Conservation (phyloP, 2,888 invertebrate genomes). For the Tetramorium bicarinatum region DNA sequence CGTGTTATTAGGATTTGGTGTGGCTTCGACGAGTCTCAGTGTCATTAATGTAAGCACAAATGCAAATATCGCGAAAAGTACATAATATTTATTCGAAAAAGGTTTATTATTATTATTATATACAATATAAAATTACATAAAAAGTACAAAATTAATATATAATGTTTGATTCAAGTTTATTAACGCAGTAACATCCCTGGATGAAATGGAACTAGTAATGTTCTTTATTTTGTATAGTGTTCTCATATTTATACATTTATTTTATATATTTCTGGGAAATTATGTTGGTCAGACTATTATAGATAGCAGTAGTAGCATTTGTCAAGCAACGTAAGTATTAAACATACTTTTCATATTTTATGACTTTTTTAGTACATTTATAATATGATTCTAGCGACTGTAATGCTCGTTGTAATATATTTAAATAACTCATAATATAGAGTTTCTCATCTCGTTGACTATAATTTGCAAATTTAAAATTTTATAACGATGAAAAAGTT, state of each 20-base stretch:
- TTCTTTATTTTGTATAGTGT: too few species aligned
- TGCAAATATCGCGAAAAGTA: neutral
- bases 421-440: neutral
- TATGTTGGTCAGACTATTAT: slow-evolving; percentile 19
- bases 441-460: neutral
- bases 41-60: slow-evolving; percentile 23
- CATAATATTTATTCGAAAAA: neutral
- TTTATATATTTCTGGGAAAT: slow-evolving; percentile 27
- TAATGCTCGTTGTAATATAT: neutral
- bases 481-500: neutral
- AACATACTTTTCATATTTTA: neutral
- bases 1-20: slow-evolving; percentile 18
- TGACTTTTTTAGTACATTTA: neutral
- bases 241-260: neutral
- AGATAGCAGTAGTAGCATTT: neutral
- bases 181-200: neutral
- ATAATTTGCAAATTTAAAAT: neutral
- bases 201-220: neutral
- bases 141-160: slow-evolving; percentile 16
- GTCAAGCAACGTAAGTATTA: slow-evolving; percentile 1
- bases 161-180: slow-evolving; percentile 7
- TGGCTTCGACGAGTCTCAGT: neutral
- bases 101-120: neutral
- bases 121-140: neutral
- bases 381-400: neutral